Evolutionary conservation across 92 coral and sea anemone species (phyloP).

Genomic region (Chrysogorgia sp.): DNA sequence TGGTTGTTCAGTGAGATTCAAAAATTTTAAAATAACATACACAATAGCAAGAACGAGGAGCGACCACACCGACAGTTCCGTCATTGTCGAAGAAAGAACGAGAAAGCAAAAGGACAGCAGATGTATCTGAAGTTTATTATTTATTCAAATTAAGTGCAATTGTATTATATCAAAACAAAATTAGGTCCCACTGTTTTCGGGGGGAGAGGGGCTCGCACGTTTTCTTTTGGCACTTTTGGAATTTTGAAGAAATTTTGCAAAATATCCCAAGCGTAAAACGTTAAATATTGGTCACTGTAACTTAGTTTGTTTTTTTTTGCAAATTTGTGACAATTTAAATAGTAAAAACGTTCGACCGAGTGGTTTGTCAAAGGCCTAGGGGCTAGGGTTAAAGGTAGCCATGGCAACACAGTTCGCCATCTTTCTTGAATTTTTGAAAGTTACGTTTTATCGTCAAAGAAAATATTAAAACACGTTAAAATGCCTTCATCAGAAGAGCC

Average conservation of each 20-base stretch:
- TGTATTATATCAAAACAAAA: too few relatives aligned
- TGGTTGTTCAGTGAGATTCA: constrained; percentile 70
- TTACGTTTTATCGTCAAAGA: background rate
- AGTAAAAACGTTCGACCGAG: too few relatives aligned
- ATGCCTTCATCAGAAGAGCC: constrained; percentile 97
- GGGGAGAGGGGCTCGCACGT: too few relatives aligned
- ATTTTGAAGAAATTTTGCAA: too few relatives aligned
- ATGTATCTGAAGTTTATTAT: background rate
- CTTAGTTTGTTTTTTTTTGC: too few relatives aligned
- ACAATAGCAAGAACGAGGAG: constrained; percentile 38
- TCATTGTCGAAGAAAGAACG: constrained; percentile 41
- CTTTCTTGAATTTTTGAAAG: constrained; percentile 11
- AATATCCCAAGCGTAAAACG: too few relatives aligned
- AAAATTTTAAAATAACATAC: constrained; percentile 59
- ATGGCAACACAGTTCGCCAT: constrained; percentile 53
- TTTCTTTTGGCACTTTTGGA: too few relatives aligned
- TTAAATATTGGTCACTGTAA: too few relatives aligned
- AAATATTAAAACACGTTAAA: background rate
- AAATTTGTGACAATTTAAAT: too few relatives aligned
- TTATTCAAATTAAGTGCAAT: background rate
- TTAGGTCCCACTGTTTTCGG: too few relatives aligned
- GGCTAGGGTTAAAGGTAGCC: constrained; percentile 30
- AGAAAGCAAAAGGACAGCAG: constrained; percentile 40
- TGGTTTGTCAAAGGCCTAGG: background rate
- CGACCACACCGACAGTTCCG: constrained; percentile 55